phyloP scores from a whole-genome alignment of 1,140 invertebrate species.

The Cryptotermes secundus region DNA sequence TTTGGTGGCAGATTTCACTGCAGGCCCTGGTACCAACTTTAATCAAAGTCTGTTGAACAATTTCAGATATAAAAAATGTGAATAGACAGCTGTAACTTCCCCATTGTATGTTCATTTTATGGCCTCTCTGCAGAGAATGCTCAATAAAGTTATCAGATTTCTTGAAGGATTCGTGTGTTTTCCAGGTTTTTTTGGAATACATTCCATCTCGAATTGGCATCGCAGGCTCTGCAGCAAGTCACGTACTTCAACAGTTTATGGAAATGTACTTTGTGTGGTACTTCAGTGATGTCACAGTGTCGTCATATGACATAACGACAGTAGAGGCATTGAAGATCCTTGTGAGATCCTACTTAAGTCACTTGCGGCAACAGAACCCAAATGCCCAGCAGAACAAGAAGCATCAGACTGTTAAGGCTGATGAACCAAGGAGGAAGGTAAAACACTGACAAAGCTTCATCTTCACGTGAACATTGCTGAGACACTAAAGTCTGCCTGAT shows the following conservation, averaged over 20 bases:
- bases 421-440: not conserved
- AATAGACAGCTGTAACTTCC: no score
- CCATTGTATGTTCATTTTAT: no score
- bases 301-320: constrained; percentile 50
- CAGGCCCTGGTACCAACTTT: no score
- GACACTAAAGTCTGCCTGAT: not conserved
- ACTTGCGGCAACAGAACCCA: constrained; percentile 45
- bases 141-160: no score
- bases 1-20: no score
- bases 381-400: not conserved
- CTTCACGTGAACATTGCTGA: not conserved
- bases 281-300: constrained; percentile 36
- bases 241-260: constrained; percentile 51
- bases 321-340: constrained; percentile 56
- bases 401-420: not conserved
- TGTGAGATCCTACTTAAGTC: constrained; percentile 56
- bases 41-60: no score
- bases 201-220: constrained; percentile 57
- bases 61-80: no score
- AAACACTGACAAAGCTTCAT: not conserved
- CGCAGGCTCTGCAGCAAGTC: constrained; percentile 53
- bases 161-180: not conserved
- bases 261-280: constrained; percentile 48
- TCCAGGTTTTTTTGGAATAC: constrained; percentile 57
- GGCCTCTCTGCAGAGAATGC: no score